phyloP scores from a whole-genome alignment of 2,888 invertebrate genomes.

The Parnassius apollo region DNA sequence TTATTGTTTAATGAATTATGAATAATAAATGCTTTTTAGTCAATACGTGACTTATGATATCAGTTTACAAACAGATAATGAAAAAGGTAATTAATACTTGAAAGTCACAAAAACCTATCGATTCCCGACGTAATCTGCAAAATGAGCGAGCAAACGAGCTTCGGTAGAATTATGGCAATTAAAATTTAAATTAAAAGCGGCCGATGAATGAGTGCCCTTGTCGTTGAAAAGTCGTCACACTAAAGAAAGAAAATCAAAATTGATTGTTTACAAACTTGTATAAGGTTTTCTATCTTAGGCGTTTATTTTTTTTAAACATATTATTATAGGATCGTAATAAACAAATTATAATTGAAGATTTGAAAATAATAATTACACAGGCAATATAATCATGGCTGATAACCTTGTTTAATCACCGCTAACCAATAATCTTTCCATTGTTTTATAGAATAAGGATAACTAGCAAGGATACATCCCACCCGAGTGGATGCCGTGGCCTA shows the following conservation, averaged over 20 bases:
- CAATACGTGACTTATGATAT: neutral
- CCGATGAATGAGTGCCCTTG: neutral
- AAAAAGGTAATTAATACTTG: conserved; percentile 1
- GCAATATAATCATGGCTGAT: no score
- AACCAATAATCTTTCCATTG: no score
- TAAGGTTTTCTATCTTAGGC: no score
- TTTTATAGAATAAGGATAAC: no score
- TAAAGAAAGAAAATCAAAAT: neutral
- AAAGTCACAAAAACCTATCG: neutral
- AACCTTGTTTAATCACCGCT: no score
- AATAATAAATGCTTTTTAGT: neutral
- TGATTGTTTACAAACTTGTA: no score
- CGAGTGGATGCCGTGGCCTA: no score
- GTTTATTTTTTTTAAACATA: no score
- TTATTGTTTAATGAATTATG: neutral
- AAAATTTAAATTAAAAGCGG: conserved; percentile 1
- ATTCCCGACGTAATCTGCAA: neutral
- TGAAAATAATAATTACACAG: no score
- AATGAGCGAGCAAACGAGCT: neutral
- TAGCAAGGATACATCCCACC: no score
- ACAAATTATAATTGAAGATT: no score
- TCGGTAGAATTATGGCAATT: neutral
- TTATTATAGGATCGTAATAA: no score
- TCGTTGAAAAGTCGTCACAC: neutral
- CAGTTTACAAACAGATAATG: neutral